These are phyloP conservation scores for Ctenomys sociabilis DNA, from an alignment of 2,113 vertebrate genomes.

Conservation along the genomic window DNA sequence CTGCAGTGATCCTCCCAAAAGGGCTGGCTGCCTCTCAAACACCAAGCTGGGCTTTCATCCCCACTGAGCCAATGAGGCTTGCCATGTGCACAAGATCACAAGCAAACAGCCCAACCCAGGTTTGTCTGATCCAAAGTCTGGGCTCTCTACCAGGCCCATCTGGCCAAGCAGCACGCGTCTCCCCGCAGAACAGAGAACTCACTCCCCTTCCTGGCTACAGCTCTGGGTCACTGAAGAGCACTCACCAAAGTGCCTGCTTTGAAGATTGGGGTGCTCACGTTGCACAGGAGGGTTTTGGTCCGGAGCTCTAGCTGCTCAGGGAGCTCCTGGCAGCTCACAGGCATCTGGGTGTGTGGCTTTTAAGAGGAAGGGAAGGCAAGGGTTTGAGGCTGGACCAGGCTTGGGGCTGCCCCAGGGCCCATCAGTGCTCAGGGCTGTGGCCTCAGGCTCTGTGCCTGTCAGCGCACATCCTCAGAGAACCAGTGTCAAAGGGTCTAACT, in stretches of 20 bases:
- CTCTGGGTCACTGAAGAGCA: accelerated
- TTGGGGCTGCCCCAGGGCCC: neutral
- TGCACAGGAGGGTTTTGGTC: slow-evolving; percentile 66
- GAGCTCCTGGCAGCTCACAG: slow-evolving; percentile 74
- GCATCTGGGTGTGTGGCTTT: slow-evolving; percentile 66
- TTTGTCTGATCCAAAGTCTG: neutral
- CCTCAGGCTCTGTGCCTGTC: neutral
- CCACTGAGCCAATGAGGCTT: neutral
- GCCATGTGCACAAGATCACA: neutral
- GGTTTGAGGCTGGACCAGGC: neutral
- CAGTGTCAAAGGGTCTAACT: neutral
- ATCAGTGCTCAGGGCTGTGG: neutral
- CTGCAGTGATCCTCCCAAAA: accelerated
- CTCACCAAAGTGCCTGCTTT: slow-evolving; percentile 66
- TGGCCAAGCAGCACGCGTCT: neutral
- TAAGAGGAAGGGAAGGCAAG: neutral
- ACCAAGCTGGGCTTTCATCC: neutral
- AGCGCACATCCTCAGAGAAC: neutral
- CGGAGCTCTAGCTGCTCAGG: accelerated
- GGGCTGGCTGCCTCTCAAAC: neutral
- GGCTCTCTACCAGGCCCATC: neutral
- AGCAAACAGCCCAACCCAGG: neutral
- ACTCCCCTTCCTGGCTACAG: neutral
- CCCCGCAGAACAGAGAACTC: neutral
- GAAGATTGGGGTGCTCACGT: slow-evolving; percentile 79